These are phyloP conservation scores for Acropternis orthonyx DNA, from an alignment of 2,797 vertebrate genomes.

Conservation along the genomic window DNA sequence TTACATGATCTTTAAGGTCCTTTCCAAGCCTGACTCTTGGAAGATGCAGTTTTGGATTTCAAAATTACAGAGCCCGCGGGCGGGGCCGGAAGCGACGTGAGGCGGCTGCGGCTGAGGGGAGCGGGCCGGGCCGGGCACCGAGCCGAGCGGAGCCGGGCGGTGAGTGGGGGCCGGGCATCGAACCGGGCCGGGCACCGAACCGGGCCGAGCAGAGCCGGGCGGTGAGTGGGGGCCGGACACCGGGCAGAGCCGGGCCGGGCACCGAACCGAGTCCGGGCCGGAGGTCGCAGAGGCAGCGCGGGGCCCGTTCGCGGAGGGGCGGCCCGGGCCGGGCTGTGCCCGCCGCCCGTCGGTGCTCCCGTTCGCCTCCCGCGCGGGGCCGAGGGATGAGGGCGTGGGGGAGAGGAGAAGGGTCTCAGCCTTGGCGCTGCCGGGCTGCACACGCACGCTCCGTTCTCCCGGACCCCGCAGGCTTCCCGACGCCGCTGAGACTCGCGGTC, in stretches of 20 bases:
- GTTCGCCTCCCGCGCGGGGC: not conserved
- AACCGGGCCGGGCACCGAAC: not conserved
- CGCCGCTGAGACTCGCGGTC: not conserved
- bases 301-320: too few species aligned
- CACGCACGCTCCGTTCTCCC: too few species aligned
- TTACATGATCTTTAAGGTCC: not conserved
- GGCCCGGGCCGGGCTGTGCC: not conserved
- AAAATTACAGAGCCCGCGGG: not conserved
- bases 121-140: too few species aligned
- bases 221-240: too few species aligned
- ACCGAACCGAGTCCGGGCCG: too few species aligned
- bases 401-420: too few species aligned
- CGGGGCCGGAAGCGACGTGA: not conserved
- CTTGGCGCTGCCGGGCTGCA: not conserved
- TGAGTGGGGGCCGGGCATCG: rapidly evolving
- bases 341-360: not conserved
- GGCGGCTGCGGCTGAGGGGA: not conserved
- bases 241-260: not conserved
- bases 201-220: too few species aligned
- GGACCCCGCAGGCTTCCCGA: not conserved
- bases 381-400: not conserved
- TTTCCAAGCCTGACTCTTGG: not conserved
- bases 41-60: not conserved
- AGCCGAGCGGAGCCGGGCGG: too few species aligned
- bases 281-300: too few species aligned